Base-by-base conservation (phyloP, 2,797 vertebrate species). In the Rhabdophis nuchalis region DNA sequence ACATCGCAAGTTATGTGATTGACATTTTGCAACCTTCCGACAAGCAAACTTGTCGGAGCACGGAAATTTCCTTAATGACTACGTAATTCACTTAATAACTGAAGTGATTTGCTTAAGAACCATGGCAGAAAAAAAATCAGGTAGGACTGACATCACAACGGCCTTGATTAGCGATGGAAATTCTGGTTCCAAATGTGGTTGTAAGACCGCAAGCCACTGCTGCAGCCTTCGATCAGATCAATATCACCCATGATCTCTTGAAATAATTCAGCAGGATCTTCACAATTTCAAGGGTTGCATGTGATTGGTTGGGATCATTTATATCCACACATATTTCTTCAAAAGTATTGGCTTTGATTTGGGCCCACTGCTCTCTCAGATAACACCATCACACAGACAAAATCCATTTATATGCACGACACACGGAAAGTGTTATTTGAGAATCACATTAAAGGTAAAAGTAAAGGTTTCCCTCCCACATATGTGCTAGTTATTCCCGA, bases 331-430 rank as follows among this genome's bases (percentile, higher is more conserved):
- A 0, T 12, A 41, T 20, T 23, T 61, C 77, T 29, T 85, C 25
- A 27, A 41, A 36, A 41, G 56, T 5, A 85, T 53, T 6, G 6
- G 2, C 46, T 12, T 32, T 14, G 0, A 61, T 41, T 86, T 61
- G 89, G 64, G 29, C 88, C 86, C 41, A 86, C 58, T 18, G 53
- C 41, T 77, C 29, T 1, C 7, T 93, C 85, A 90, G 86, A 91
- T 64, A 0, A 0, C 85, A 68, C 60, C 72, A 89, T 93, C 14
- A 36, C n/a, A 36, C 85, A 93, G 93, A 95, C 89, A 72, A n/a
- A 60, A n/a, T 88, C 94, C 94, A 89, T 95, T 95, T 56, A 92
- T 5, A 18, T 16, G 32, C 11, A 56, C 27, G 32, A 57, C 50
- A 90, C 1, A 23, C 4, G 2, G 23, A 89, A 72, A 53, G 29